Evolutionary conservation across 2,113 vertebrate species (phyloP).

Genomic region (Phrynosoma blainvillii): DNA sequence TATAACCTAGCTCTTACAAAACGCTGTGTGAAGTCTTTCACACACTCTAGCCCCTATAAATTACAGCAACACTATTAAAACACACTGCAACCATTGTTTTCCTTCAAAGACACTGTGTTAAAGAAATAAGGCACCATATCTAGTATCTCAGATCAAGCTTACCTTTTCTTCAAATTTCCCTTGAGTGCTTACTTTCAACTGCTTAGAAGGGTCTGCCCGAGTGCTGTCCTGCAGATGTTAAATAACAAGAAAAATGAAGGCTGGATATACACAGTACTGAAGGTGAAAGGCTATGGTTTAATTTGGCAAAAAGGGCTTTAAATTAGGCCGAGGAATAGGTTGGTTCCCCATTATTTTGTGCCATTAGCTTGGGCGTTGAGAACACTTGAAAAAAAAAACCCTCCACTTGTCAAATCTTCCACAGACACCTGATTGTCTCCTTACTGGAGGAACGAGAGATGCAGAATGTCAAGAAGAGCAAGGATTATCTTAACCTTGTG

Average conservation of each 20-base stretch:
- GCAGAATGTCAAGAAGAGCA: constrained; percentile 78
- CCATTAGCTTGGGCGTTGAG: constrained; percentile 74
- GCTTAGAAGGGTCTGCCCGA: constrained; percentile 50
- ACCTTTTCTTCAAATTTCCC: constrained; percentile 49
- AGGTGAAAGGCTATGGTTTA: constrained; percentile 79
- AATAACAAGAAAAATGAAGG: constrained; percentile 73
- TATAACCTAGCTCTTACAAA: constrained; percentile 20
- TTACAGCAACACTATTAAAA: not conserved
- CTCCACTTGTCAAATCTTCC: constrained; percentile 69
- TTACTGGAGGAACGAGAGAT: constrained; percentile 69
- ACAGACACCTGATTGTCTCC: constrained; percentile 65
- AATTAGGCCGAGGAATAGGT: constrained; percentile 75
- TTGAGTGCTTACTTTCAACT: constrained; percentile 54
- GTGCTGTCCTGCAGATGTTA: constrained; percentile 58
- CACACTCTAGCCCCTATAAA: not conserved
- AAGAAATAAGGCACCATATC: constrained; percentile 31
- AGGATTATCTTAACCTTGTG: constrained; percentile 73
- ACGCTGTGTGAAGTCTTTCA: not conserved
- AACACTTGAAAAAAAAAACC: constrained; percentile 71
- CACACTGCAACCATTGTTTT: constrained; percentile 1
- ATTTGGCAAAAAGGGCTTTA: constrained; percentile 78
- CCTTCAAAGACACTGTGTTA: constrained; percentile 20
- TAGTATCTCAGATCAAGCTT: constrained; percentile 40
- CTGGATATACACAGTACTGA: constrained; percentile 46
- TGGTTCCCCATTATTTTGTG: constrained; percentile 81